Percentiles rank a stretch among this genome's conserved stretches.
phyloP scores from a whole-genome alignment of 2,113 vertebrate genomes.

The Helogale parvula region DNA sequence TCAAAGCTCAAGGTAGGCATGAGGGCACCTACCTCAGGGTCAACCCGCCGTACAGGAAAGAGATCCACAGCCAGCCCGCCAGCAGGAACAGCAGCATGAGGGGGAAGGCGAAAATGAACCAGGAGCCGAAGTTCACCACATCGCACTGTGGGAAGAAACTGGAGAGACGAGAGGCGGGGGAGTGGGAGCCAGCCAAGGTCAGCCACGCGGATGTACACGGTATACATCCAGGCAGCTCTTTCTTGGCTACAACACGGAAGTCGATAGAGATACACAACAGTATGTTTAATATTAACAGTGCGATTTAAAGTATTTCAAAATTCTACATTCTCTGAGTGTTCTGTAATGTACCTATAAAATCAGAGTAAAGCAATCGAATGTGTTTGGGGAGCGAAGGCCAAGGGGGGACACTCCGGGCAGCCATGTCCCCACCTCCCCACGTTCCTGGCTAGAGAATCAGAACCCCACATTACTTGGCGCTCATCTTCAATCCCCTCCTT shows the following conservation, averaged over 20 bases:
- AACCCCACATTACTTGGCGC: not conserved
- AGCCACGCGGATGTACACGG: not conserved
- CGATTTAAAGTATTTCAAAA: not conserved
- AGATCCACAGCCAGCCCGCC: conserved; percentile 95
- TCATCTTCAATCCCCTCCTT: not conserved
- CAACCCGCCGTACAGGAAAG: conserved; percentile 93
- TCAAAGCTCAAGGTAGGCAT: not conserved
- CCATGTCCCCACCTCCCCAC: not conserved
- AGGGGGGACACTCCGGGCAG: not conserved
- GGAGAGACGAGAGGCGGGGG: conserved; percentile 30
- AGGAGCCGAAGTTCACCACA: conserved; percentile 96
- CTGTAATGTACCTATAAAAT: not conserved
- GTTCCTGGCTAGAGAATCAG: not conserved
- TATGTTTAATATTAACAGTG: not conserved
- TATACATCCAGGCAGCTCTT: not conserved
- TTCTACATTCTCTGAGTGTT: not conserved
- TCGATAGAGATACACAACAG: not conserved
- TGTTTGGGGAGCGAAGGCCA: not conserved
- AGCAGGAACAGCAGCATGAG: conserved; percentile 96
- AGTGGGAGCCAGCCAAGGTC: not conserved
- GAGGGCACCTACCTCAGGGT: conserved; percentile 92
- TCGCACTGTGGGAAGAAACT: conserved; percentile 97
- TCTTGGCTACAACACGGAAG: not conserved
- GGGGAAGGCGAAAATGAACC: conserved; percentile 98
- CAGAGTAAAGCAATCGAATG: not conserved